phyloP scores from a whole-genome alignment of 2,888 invertebrate genomes.

The Plagodis dolabraria region DNA sequence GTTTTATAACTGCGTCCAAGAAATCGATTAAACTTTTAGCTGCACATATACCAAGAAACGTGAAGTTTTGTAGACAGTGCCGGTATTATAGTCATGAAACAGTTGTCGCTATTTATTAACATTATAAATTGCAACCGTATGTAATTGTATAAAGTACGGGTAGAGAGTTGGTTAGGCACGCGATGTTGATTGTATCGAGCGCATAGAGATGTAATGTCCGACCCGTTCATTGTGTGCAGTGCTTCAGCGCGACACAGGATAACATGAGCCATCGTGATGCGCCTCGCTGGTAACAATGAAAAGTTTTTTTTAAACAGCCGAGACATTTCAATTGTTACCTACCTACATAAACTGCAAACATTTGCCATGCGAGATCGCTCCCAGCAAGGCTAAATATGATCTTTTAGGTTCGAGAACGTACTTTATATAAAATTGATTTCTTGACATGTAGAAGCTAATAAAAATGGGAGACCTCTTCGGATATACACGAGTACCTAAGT shows the following conservation, averaged over 20 bases:
- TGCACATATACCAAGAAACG: neutral
- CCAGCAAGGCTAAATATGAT: slow-evolving; percentile 5
- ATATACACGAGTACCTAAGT: no score
- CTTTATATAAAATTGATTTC: neutral
- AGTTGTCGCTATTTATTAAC: slow-evolving; percentile 41
- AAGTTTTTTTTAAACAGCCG: slow-evolving; percentile 64
- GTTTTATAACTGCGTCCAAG: no score
- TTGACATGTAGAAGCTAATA: slow-evolving; percentile 3
- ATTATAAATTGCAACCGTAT: slow-evolving; percentile 44
- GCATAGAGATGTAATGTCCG: slow-evolving; percentile 54
- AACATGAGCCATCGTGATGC: slow-evolving; percentile 62
- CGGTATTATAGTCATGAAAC: slow-evolving; percentile 24
- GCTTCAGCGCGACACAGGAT: slow-evolving; percentile 57
- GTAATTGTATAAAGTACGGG: slow-evolving; percentile 44
- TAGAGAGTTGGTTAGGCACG: slow-evolving; percentile 54
- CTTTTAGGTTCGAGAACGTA: slow-evolving; percentile 10
- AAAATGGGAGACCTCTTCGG: neutral
- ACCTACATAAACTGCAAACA: slow-evolving; percentile 41
- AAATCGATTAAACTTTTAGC: no score
- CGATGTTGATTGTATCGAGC: slow-evolving; percentile 54
- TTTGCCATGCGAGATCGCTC: slow-evolving; percentile 17
- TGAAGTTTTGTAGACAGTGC: neutral
- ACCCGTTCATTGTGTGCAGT: slow-evolving; percentile 57
- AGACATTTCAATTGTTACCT: slow-evolving; percentile 57
- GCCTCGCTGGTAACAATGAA: slow-evolving; percentile 60